These are phyloP conservation scores for Nemapogon koenigi DNA, from an alignment of 2,888 invertebrate genomes.

Conservation along the genomic window DNA sequence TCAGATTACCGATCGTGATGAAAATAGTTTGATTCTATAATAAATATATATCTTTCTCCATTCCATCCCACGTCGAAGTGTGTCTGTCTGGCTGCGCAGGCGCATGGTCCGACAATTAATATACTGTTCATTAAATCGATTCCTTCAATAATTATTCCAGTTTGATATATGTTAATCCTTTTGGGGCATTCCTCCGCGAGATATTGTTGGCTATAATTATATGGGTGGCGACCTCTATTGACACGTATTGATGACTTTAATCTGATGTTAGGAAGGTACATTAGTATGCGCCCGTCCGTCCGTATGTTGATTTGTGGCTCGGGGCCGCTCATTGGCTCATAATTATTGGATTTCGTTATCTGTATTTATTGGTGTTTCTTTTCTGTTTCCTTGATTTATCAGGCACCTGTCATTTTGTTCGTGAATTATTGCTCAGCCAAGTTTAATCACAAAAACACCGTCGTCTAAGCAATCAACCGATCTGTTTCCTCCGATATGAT, in stretches of 20 bases:
- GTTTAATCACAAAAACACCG: slow-evolving; percentile 4
- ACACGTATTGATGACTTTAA: slow-evolving; percentile 65
- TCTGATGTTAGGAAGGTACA: slow-evolving; percentile 63
- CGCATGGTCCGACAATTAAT: slow-evolving; percentile 63
- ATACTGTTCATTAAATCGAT: slow-evolving; percentile 62
- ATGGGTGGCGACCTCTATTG: slow-evolving; percentile 62
- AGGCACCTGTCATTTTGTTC: slow-evolving; percentile 37
- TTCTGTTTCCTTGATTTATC: slow-evolving; percentile 48
- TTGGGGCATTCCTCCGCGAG: slow-evolving; percentile 53
- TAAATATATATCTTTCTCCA: too few relatives aligned
- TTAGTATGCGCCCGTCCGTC: slow-evolving; percentile 55
- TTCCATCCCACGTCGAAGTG: background rate
- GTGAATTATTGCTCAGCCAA: slow-evolving; percentile 38
- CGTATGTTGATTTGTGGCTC: slow-evolving; percentile 55
- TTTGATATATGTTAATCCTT: slow-evolving; percentile 62
- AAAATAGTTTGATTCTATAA: too few relatives aligned
- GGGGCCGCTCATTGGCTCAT: slow-evolving; percentile 54
- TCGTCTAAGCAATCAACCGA: slow-evolving; percentile 3
- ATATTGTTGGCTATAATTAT: slow-evolving; percentile 62
- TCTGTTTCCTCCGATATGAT: background rate
- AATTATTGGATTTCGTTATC: slow-evolving; percentile 60
- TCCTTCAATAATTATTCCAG: slow-evolving; percentile 62
- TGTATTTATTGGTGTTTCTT: slow-evolving; percentile 59
- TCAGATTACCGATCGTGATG: too few relatives aligned
- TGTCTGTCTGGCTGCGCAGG: slow-evolving; percentile 29